phyloP scores from a whole-genome alignment of 2,888 invertebrate genomes.

The Diadegma fenestrale region DNA sequence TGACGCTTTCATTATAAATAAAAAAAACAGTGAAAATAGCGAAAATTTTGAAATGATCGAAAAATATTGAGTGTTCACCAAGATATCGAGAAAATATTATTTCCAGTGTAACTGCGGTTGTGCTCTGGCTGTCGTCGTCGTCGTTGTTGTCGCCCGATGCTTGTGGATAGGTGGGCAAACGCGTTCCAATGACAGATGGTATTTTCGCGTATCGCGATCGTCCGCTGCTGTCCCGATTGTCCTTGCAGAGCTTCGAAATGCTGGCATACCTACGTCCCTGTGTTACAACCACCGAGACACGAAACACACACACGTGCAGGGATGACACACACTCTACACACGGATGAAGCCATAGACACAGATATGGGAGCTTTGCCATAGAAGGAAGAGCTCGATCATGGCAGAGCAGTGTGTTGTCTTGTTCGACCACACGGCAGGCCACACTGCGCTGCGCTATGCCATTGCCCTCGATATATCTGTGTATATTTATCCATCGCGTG shows the following conservation, averaged over 20 bases:
- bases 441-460: conserved; percentile 41
- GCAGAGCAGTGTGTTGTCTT: conserved; percentile 49
- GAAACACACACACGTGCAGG: neutral
- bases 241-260: conserved; percentile 61
- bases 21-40: too few species aligned
- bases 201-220: conserved; percentile 83
- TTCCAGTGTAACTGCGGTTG: conserved; percentile 48
- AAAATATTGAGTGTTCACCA: too few species aligned
- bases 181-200: conserved; percentile 82
- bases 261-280: conserved; percentile 62
- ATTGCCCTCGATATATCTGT: neutral
- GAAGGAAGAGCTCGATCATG: neutral
- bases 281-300: conserved; percentile 5
- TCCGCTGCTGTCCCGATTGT: conserved; percentile 66
- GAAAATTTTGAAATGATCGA: too few species aligned
- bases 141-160: conserved; percentile 10
- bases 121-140: conserved; percentile 61
- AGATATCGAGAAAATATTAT: too few species aligned
- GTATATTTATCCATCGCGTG: neutral
- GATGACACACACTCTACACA: too few species aligned
- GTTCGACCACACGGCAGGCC: conserved; percentile 49
- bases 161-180: conserved; percentile 75
- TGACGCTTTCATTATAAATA: too few species aligned
- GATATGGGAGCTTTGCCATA: neutral
- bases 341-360: too few species aligned